Percentiles rank a stretch among this genome's conserved stretches.
These are phyloP conservation scores for Channa maculata DNA, from an alignment of 2,113 vertebrate species.

Conservation along the genomic window DNA sequence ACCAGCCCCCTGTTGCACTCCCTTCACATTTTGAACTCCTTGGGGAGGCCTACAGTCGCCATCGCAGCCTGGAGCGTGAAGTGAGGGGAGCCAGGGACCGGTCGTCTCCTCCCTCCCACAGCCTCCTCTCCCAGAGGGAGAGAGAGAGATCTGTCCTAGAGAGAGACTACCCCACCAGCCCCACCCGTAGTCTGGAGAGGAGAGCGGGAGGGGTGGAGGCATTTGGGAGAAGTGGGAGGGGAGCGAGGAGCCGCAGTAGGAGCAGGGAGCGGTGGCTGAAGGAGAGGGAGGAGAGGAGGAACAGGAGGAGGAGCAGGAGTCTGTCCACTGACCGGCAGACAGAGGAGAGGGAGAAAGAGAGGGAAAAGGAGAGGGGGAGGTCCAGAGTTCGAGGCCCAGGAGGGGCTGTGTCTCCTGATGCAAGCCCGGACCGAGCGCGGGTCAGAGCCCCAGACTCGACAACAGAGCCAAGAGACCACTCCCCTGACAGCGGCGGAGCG, in stretches of 20 bases:
- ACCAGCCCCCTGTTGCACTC: slow-evolving; percentile 83
- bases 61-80: slow-evolving; percentile 92
- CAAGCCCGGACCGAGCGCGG: slow-evolving; percentile 89
- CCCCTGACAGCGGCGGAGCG: slow-evolving; percentile 77
- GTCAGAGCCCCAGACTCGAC: slow-evolving; percentile 88
- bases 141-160: slow-evolving; percentile 86
- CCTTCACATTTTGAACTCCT: slow-evolving; percentile 91
- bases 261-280: slow-evolving; percentile 92
- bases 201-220: slow-evolving; percentile 82
- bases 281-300: slow-evolving; percentile 88
- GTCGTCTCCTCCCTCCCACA: slow-evolving; percentile 87
- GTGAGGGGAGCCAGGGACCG: slow-evolving; percentile 90
- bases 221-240: slow-evolving; percentile 80
- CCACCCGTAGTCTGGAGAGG: slow-evolving; percentile 88
- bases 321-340: slow-evolving; percentile 84
- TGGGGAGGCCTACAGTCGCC: slow-evolving; percentile 88
- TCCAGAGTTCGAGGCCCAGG: slow-evolving; percentile 81
- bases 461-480: slow-evolving; percentile 85
- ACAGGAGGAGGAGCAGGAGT: slow-evolving; percentile 87
- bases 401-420: slow-evolving; percentile 82
- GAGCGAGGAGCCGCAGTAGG: slow-evolving; percentile 85
- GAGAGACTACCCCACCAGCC: slow-evolving; percentile 89
- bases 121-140: slow-evolving; percentile 87
- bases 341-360: slow-evolving; percentile 69
- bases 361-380: slow-evolving; percentile 85